Percentiles rank a stretch among this genome's conserved stretches.
Conservation (phyloP, 2,797 vertebrate species). For the Sebastes vulpes region DNA sequence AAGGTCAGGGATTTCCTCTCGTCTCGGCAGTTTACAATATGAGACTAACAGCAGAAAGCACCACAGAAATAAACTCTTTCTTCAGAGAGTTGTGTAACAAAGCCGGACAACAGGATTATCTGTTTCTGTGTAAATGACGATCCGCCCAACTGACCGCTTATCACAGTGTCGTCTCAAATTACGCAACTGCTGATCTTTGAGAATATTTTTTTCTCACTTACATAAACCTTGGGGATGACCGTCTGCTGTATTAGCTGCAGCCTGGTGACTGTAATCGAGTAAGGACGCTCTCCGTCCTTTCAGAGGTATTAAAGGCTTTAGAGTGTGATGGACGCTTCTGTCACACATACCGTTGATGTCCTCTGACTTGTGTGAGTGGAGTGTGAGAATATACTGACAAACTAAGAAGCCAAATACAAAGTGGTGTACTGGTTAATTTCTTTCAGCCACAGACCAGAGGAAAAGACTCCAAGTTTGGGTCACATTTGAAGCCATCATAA, state of each 20-base stretch:
- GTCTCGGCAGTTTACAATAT: not conserved
- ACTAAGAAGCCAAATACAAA: not conserved
- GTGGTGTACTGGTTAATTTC: not conserved
- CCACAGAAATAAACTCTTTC: not conserved
- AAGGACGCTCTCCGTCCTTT: slow-evolving; percentile 11
- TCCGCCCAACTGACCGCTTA: not conserved
- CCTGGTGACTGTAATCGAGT: slow-evolving; percentile 30
- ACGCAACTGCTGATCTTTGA: slow-evolving; percentile 36
- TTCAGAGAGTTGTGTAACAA: slow-evolving; percentile 18
- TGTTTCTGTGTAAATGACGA: not conserved
- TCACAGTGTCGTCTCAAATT: slow-evolving; percentile 24
- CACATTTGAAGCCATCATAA: not conserved
- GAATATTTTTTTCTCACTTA: slow-evolving; percentile 8
- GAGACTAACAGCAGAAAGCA: not conserved
- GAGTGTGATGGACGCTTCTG: not conserved
- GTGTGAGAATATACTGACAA: not conserved
- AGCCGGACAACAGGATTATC: slow-evolving; percentile 15
- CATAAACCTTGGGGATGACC: slow-evolving; percentile 33
- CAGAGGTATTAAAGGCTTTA: slow-evolving; percentile 58
- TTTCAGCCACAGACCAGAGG: not conserved
- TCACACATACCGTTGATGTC: not conserved
- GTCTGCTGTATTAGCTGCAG: not conserved
- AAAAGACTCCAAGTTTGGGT: not conserved
- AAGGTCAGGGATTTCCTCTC: slow-evolving; percentile 1
- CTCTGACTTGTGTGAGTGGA: not conserved